These are phyloP conservation scores for Chaetodon trifascialis DNA, from an alignment of 2,113 vertebrate species.

Conservation along the genomic window DNA sequence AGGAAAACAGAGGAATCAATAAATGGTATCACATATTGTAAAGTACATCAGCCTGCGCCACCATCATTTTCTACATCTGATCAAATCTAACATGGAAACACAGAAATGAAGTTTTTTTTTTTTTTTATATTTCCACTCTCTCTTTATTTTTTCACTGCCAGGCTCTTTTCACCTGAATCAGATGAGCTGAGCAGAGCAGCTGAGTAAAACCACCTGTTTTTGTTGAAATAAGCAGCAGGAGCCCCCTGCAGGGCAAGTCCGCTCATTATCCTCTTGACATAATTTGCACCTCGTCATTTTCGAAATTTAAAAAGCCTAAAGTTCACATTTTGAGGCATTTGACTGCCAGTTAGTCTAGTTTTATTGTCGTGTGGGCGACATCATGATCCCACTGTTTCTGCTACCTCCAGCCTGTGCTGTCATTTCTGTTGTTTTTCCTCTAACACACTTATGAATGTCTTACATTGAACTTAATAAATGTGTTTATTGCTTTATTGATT, in stretches of 20 bases:
- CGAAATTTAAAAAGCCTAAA: not conserved
- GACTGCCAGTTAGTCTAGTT: not conserved
- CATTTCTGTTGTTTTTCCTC: not conserved
- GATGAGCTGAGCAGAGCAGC: not conserved
- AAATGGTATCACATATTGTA: not conserved
- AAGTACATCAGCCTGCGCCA: not conserved
- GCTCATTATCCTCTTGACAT: not conserved
- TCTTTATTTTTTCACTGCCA: too few species aligned
- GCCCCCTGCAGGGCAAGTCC: not conserved
- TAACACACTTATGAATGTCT: not conserved
- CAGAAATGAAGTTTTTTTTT: not conserved
- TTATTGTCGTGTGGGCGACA: not conserved
- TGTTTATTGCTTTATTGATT: not conserved
- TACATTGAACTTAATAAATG: not conserved
- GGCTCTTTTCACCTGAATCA: not conserved
- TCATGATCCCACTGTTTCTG: not conserved
- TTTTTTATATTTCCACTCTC: not conserved
- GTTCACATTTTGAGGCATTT: not conserved
- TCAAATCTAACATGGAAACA: not conserved
- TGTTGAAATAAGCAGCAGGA: not conserved
- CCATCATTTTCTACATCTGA: not conserved
- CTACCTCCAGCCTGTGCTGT: too few species aligned
- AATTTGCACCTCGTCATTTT: not conserved
- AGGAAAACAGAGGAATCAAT: not conserved
- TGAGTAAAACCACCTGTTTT: constrained; percentile 10